Evolutionary conservation across 2,888 invertebrate genomes (phyloP).

Genomic region (Thysanoteuthis rhombus): DNA sequence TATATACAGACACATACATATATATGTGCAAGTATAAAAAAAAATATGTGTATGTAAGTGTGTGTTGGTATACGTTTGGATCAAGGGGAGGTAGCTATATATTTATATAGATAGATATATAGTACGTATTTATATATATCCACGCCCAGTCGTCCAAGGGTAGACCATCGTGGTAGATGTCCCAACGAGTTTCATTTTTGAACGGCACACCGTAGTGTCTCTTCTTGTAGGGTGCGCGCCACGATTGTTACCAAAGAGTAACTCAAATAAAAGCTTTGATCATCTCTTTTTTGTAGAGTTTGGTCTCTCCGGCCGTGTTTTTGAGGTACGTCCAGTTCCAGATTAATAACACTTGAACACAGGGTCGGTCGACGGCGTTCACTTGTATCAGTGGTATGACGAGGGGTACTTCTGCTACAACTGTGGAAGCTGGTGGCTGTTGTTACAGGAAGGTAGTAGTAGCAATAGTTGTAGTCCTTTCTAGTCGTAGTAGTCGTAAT

Average conservation of each 20-base stretch:
- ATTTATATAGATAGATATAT: background rate
- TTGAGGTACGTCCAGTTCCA: background rate
- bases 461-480: background rate
- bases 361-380: background rate
- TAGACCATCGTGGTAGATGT: conserved; percentile 12
- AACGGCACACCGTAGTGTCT: background rate
- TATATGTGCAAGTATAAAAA: background rate
- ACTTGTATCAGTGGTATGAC: background rate
- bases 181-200: background rate
- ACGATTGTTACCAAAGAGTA: background rate
- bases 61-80: background rate
- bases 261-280: background rate
- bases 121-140: background rate
- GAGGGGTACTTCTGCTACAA: background rate
- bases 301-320: background rate
- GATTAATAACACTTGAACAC: background rate
- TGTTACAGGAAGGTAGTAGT: background rate
- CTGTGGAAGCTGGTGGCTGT: conserved; percentile 12
- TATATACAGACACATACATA: background rate
- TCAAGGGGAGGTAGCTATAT: background rate
- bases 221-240: background rate
- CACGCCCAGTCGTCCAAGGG: conserved; percentile 12
- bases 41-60: background rate
- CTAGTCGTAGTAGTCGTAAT: background rate
- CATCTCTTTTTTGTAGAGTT: background rate